These are phyloP conservation scores for Tiaroga cobitis DNA, from an alignment of 2,797 vertebrate species.

Conservation along the genomic window DNA sequence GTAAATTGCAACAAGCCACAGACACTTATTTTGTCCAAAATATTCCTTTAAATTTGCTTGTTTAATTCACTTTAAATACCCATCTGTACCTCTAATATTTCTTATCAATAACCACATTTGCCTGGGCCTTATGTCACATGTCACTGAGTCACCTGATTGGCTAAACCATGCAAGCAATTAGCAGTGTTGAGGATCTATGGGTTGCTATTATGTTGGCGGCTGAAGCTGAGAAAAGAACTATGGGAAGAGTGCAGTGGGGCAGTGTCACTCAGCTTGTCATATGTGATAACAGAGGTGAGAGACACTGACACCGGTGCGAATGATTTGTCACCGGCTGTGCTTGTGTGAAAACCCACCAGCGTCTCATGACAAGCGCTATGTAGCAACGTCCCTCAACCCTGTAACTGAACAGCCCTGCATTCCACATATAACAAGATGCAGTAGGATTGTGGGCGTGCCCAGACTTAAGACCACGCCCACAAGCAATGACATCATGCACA, in stretches of 20 bases:
- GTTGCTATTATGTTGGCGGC: neutral
- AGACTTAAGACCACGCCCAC: neutral
- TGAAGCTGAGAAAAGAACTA: slow-evolving; percentile 26
- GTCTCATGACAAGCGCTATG: slow-evolving; percentile 15
- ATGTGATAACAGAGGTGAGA: slow-evolving; percentile 47
- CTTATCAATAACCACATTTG: neutral
- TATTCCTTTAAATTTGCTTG: neutral
- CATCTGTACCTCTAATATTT: neutral
- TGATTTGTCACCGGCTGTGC: slow-evolving; percentile 43
- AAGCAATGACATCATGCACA: neutral
- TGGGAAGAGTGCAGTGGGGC: slow-evolving; percentile 18
- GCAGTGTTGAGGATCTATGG: slow-evolving; percentile 5
- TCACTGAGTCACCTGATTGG: neutral
- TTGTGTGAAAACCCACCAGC: slow-evolving; percentile 47
- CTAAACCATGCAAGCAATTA: neutral
- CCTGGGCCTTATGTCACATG: neutral
- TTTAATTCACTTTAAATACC: neutral
- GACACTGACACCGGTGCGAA: slow-evolving; percentile 32
- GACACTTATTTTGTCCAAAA: neutral
- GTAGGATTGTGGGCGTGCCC: neutral
- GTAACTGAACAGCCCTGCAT: neutral
- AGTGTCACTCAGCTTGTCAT: slow-evolving; percentile 51
- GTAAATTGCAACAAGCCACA: too few relatives aligned
- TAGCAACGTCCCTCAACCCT: neutral
- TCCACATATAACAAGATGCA: neutral